Evolutionary conservation across 2,113 vertebrate genomes (phyloP).

Genomic region (Columba janthina): DNA sequence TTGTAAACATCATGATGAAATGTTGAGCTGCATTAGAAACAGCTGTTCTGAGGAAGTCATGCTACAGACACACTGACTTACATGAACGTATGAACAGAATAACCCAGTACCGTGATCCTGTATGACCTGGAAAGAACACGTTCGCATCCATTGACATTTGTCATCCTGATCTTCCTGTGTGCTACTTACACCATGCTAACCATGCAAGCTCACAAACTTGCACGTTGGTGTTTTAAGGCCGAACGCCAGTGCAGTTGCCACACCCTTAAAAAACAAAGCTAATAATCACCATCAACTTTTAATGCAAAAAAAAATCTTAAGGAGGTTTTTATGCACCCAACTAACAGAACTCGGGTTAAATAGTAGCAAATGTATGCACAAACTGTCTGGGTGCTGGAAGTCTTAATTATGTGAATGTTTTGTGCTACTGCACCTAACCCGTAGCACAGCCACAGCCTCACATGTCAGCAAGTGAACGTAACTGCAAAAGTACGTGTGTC

Average conservation of each 20-base stretch:
- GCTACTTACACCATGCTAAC: background rate
- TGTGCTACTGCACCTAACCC: background rate
- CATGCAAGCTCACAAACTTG: background rate
- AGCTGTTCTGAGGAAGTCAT: background rate
- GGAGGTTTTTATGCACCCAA: background rate
- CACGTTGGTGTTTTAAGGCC: background rate
- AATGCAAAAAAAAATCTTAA: background rate
- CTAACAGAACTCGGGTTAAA: background rate
- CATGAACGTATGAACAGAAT: background rate
- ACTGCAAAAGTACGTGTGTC: accelerated
- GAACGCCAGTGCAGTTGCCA: background rate
- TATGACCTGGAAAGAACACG: background rate
- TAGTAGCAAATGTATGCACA: background rate
- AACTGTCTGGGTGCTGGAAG: background rate
- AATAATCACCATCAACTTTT: background rate
- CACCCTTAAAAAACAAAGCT: background rate
- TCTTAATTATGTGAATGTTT: background rate
- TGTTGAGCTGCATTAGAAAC: background rate
- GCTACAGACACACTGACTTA: background rate
- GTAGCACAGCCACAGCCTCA: background rate
- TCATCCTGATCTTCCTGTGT: background rate
- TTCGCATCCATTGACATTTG: background rate
- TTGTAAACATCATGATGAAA: background rate
- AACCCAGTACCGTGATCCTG: background rate
- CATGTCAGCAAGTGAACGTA: accelerated